Percentiles rank a stretch among this genome's conserved stretches.
These are phyloP conservation scores for Meteorus cinctellus DNA, from an alignment of 2,888 invertebrate genomes.

Conservation along the genomic window DNA sequence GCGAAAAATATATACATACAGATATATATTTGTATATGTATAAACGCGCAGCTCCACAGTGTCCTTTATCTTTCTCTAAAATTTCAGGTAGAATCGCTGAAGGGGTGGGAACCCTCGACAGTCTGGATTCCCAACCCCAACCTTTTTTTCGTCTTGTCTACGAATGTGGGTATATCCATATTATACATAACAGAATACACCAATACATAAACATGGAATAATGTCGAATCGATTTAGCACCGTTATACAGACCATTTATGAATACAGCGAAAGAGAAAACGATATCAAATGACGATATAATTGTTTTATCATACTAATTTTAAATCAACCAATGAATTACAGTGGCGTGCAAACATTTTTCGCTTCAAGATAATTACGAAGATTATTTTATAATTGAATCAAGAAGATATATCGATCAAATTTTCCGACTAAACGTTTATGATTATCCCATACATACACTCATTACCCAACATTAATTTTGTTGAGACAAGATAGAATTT, in stretches of 20 bases:
- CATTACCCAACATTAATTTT: no score
- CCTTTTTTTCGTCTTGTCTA: conserved; percentile 25
- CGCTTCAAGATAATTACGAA: no score
- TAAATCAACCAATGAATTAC: no score
- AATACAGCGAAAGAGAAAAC: not conserved
- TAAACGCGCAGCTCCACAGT: not conserved
- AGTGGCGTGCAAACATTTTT: no score
- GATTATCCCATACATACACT: no score
- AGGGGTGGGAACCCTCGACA: conserved; percentile 68
- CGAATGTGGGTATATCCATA: not conserved
- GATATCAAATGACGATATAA: not conserved
- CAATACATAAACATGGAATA: not conserved
- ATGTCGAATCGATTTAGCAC: not conserved
- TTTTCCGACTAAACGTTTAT: no score
- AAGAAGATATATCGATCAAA: no score
- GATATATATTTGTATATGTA: not conserved
- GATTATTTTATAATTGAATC: no score
- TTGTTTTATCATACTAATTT: no score
- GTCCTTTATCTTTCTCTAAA: conserved; percentile 39
- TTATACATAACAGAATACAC: not conserved
- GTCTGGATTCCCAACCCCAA: conserved; percentile 65
- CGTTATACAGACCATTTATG: conserved; percentile 5
- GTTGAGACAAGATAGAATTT: no score
- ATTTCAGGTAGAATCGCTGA: conserved; percentile 56
- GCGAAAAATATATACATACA: not conserved